Percentiles rank a stretch among this genome's conserved stretches.
Evolutionary conservation across 2,797 vertebrate species (phyloP).

Genomic region (Acrossocheilus fasciatus): DNA sequence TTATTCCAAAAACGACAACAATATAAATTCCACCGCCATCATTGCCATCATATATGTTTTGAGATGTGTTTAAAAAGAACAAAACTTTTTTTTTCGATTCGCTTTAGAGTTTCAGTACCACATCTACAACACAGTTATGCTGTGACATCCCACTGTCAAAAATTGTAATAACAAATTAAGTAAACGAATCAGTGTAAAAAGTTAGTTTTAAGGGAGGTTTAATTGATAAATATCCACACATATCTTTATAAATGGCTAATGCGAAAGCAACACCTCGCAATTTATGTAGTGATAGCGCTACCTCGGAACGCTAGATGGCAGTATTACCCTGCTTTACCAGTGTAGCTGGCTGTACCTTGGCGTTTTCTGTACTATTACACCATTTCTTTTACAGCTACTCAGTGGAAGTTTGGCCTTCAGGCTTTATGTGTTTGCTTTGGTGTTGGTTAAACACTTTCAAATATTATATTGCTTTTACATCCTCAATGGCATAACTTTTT

Average conservation of each 20-base stretch:
- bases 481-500: neutral
- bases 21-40: neutral
- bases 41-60: neutral
- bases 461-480: neutral
- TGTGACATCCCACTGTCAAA: neutral
- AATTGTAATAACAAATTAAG: neutral
- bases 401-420: neutral
- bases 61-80: neutral
- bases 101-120: neutral
- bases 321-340: conserved; percentile 14
- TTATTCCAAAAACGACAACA: neutral
- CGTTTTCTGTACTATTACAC: neutral
- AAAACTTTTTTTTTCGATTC: no score
- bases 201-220: neutral
- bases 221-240: neutral
- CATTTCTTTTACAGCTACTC: neutral
- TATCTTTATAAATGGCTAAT: neutral
- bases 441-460: neutral
- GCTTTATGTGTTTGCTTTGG: conserved; percentile 2
- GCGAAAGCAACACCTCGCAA: neutral
- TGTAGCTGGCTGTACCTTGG: no score
- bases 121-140: neutral
- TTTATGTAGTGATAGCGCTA: neutral
- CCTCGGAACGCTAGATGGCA: conserved; percentile 63
- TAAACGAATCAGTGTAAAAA: neutral